Evolutionary conservation across 2,888 invertebrate genomes (phyloP).

Genomic region (Oxycera nigricornis): DNA sequence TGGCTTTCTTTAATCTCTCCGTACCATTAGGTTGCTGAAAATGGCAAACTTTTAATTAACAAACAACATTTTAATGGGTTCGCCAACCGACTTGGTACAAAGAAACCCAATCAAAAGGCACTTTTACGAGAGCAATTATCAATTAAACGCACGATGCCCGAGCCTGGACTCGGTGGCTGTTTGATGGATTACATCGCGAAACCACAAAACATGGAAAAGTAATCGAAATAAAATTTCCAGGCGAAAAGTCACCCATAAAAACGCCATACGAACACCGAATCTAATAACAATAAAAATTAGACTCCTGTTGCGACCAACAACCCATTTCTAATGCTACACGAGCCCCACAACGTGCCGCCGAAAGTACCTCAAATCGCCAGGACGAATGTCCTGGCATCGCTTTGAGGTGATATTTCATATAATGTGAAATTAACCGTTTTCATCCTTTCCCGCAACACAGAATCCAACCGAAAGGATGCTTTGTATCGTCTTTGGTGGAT

Average conservation of each 20-base stretch:
- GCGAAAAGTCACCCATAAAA: slow-evolving; percentile 40
- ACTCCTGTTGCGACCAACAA: slow-evolving; percentile 45
- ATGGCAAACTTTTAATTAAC: slow-evolving; percentile 38
- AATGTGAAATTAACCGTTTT: slow-evolving; percentile 11
- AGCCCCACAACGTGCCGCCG: not conserved
- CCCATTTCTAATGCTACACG: slow-evolving; percentile 24
- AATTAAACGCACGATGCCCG: slow-evolving; percentile 45
- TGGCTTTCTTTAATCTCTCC: slow-evolving; percentile 31
- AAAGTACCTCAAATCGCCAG: slow-evolving; percentile 1
- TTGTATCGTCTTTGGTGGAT: slow-evolving; percentile 2
- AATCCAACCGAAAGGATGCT: slow-evolving; percentile 7
- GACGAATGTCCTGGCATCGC: not conserved
- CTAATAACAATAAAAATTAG: slow-evolving; percentile 45
- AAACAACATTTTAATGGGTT: slow-evolving; percentile 33
- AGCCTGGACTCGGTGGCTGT: slow-evolving; percentile 7
- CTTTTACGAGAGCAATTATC: slow-evolving; percentile 45
- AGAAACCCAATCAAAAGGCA: slow-evolving; percentile 43
- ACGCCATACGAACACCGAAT: slow-evolving; percentile 34
- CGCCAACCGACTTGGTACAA: slow-evolving; percentile 12
- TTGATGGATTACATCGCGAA: slow-evolving; percentile 18
- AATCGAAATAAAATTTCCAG: slow-evolving; percentile 44
- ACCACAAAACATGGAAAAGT: slow-evolving; percentile 36
- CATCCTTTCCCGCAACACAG: not conserved
- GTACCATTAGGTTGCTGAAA: slow-evolving; percentile 6
- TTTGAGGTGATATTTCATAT: not conserved